These are phyloP conservation scores for Micropoecilia bifurca DNA, from an alignment of 2,797 vertebrate genomes.

Conservation along the genomic window DNA sequence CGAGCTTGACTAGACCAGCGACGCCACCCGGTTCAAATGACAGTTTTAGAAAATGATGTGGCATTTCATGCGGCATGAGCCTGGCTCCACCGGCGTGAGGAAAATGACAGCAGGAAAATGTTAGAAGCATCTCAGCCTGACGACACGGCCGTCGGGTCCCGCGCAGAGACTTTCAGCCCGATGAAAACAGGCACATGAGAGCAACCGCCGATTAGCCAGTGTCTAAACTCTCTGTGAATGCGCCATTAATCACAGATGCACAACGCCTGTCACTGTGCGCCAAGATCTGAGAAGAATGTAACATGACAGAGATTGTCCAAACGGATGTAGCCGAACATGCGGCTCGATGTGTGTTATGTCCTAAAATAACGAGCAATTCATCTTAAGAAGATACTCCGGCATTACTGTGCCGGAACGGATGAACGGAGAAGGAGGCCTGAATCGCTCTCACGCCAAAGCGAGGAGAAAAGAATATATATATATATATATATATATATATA, in stretches of 20 bases:
- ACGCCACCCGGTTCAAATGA: background rate
- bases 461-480: conserved; percentile 8
- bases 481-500: background rate
- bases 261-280: conserved; percentile 43
- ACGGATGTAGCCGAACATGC: conserved; percentile 32
- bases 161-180: conserved; percentile 29
- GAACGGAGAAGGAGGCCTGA: conserved; percentile 9
- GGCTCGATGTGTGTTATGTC: conserved; percentile 27
- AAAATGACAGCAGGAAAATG: conserved; percentile 13
- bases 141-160: conserved; percentile 12
- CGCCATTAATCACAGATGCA: conserved; percentile 52
- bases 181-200: conserved; percentile 50
- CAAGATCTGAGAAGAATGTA: conserved; percentile 43
- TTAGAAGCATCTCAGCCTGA: conserved; percentile 33
- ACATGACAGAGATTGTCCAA: conserved; percentile 28
- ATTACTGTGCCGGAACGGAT: conserved; percentile 17
- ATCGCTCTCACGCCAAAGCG: conserved; percentile 29
- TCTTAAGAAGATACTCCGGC: conserved; percentile 46
- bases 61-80: conserved; percentile 11
- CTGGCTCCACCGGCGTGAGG: background rate
- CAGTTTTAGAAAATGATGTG: background rate
- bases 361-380: conserved; percentile 44
- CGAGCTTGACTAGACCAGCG: conserved; percentile 3
- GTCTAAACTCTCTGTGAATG: conserved; percentile 52
- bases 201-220: conserved; percentile 48